These are phyloP conservation scores for Rhagologus leucostigma DNA, from an alignment of 2,113 vertebrate genomes.

Conservation along the genomic window DNA sequence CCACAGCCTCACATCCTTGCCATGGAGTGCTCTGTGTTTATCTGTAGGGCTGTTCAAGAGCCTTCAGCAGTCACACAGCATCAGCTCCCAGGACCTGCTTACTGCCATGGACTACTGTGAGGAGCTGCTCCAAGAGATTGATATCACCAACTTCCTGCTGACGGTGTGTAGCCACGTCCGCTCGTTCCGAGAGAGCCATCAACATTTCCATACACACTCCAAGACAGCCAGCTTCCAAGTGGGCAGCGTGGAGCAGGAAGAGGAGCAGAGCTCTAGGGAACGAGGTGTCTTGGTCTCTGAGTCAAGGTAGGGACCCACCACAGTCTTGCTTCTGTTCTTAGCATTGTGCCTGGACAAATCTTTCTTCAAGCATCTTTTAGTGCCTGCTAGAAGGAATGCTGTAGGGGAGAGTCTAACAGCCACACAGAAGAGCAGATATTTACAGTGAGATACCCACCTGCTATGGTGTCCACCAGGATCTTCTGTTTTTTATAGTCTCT, in stretches of 20 bases:
- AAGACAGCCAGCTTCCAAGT: constrained; percentile 77
- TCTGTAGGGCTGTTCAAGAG: constrained; percentile 85
- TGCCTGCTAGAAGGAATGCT: not conserved
- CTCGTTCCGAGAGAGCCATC: constrained; percentile 74
- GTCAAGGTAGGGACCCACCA: constrained; percentile 75
- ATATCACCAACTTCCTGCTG: constrained; percentile 90
- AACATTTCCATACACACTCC: constrained; percentile 6
- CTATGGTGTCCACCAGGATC: not conserved
- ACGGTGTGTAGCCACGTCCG: constrained; percentile 90
- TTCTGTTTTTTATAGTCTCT: not conserved
- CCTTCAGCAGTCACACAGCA: constrained; percentile 86
- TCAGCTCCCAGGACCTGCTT: constrained; percentile 88
- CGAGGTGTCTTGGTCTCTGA: constrained; percentile 72
- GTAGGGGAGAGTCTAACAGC: not conserved
- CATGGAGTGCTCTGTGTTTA: not conserved
- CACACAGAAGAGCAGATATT: not conserved
- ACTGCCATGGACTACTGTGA: constrained; percentile 95
- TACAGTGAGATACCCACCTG: not conserved
- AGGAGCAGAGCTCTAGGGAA: constrained; percentile 65
- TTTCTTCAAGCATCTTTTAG: not conserved
- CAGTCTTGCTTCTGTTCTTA: not conserved
- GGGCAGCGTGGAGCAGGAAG: constrained; percentile 71
- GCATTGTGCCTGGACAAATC: not conserved
- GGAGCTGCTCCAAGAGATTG: constrained; percentile 93
- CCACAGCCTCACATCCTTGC: not conserved